Conservation (phyloP, 1,140 invertebrate species). For the Drosophila lowei region DNA sequence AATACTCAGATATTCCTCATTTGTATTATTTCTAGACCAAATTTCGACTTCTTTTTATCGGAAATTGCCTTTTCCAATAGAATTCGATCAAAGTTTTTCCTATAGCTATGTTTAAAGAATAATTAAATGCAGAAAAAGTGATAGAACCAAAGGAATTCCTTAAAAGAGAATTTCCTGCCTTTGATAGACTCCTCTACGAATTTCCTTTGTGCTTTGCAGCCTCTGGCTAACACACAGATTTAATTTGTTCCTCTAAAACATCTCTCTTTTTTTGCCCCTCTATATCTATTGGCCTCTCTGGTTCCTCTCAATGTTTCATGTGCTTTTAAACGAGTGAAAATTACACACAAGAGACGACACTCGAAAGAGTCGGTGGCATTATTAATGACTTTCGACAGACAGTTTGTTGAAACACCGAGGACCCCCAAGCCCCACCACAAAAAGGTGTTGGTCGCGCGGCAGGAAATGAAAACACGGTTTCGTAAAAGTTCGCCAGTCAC, state of each 20-base stretch:
- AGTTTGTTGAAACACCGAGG: constrained; percentile 30
- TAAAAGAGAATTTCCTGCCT: too few relatives aligned
- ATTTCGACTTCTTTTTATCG: too few relatives aligned
- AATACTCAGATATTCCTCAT: too few relatives aligned
- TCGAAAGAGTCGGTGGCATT: constrained; percentile 28
- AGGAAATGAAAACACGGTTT: constrained; percentile 25
- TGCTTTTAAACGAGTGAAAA: constrained; percentile 41
- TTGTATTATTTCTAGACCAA: too few relatives aligned
- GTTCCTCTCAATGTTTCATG: constrained; percentile 23
- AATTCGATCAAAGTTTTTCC: too few relatives aligned
- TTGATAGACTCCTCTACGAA: too few relatives aligned
- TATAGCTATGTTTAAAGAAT: too few relatives aligned
- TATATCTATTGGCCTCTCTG: neutral
- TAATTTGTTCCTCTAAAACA: neutral
- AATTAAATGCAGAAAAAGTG: too few relatives aligned
- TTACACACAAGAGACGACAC: constrained; percentile 40
- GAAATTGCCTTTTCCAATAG: too few relatives aligned
- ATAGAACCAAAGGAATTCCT: too few relatives aligned
- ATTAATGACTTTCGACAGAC: constrained; percentile 51
- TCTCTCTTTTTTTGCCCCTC: too few relatives aligned
- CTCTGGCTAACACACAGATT: constrained; percentile 7
- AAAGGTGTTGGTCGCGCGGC: constrained; percentile 29
- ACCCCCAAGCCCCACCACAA: neutral
- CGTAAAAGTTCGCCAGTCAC: constrained; percentile 3
- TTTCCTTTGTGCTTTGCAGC: neutral